phyloP scores from a whole-genome alignment of 2,113 vertebrate species.

The Erinaceus europaeus region DNA sequence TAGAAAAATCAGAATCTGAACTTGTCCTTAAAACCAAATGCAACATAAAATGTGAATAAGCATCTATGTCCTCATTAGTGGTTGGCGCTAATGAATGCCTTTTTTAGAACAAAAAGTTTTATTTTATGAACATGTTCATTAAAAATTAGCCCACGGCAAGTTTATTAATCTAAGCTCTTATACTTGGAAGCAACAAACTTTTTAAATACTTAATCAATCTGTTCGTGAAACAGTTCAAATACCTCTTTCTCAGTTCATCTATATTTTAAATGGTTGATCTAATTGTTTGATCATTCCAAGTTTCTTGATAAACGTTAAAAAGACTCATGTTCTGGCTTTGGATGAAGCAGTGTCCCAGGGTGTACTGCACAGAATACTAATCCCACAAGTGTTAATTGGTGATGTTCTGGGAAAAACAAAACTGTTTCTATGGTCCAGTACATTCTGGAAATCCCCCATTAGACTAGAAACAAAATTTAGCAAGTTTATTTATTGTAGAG shows the following conservation, averaged over 20 bases:
- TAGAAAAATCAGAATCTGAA: background rate
- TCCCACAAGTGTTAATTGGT: slow-evolving; percentile 53
- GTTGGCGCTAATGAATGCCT: slow-evolving; percentile 30
- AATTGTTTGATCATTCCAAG: slow-evolving; percentile 57
- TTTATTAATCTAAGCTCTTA: slow-evolving; percentile 55
- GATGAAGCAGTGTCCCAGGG: slow-evolving; percentile 46
- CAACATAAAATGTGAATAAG: slow-evolving; percentile 27
- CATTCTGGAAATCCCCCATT: slow-evolving; percentile 55
- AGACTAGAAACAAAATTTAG: slow-evolving; percentile 32
- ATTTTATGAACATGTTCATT: slow-evolving; percentile 59
- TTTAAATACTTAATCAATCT: slow-evolving; percentile 46
- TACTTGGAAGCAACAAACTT: slow-evolving; percentile 53
- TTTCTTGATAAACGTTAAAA: slow-evolving; percentile 64
- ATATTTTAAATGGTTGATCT: slow-evolving; percentile 45
- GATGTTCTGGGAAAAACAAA: slow-evolving; percentile 24
- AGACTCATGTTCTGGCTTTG: slow-evolving; percentile 45
- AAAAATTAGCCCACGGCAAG: slow-evolving; percentile 58
- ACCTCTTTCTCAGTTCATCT: slow-evolving; percentile 6
- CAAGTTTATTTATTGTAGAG: background rate
- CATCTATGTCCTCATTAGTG: slow-evolving; percentile 31
- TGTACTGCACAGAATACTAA: slow-evolving; percentile 59
- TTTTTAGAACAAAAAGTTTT: slow-evolving; percentile 48
- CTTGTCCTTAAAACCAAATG: background rate
- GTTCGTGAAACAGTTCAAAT: slow-evolving; percentile 62
- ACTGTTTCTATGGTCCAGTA: background rate